These are phyloP conservation scores for Polymixis flavicincta DNA, from an alignment of 2,888 invertebrate genomes.

Conservation along the genomic window DNA sequence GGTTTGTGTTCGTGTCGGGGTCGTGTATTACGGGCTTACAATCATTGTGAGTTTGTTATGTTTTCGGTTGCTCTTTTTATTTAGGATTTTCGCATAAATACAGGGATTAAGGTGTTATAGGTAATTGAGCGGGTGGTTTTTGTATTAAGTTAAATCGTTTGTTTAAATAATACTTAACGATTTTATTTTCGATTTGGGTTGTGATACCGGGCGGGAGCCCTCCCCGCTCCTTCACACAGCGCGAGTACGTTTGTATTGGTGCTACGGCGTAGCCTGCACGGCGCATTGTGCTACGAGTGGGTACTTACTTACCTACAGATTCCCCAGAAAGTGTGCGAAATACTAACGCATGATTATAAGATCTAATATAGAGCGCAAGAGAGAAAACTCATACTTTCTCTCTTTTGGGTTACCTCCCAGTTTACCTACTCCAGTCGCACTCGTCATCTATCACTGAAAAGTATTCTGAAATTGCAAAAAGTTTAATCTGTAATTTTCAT, in stretches of 20 bases:
- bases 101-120: neutral
- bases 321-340: neutral
- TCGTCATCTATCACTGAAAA: too few species aligned
- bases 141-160: neutral
- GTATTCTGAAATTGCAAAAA: too few species aligned
- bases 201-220: neutral
- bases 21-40: conserved; percentile 9
- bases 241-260: neutral
- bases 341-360: neutral
- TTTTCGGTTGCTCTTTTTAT: neutral
- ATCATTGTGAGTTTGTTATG: neutral
- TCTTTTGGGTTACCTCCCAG: too few species aligned
- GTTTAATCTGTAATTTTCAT: too few species aligned
- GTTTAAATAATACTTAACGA: neutral
- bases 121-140: neutral
- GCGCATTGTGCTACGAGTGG: neutral
- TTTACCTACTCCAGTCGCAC: too few species aligned
- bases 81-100: conserved; percentile 10
- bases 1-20: conserved; percentile 25
- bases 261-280: conserved; percentile 9
- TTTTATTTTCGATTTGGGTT: neutral
- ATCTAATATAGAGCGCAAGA: too few species aligned
- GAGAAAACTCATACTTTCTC: too few species aligned
- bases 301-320: neutral
- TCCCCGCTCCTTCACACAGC: neutral